Percentiles rank a stretch among this genome's conserved stretches.
These are phyloP conservation scores for Nasalis larvatus DNA, from an alignment of 2,113 vertebrate species.

Conservation along the genomic window DNA sequence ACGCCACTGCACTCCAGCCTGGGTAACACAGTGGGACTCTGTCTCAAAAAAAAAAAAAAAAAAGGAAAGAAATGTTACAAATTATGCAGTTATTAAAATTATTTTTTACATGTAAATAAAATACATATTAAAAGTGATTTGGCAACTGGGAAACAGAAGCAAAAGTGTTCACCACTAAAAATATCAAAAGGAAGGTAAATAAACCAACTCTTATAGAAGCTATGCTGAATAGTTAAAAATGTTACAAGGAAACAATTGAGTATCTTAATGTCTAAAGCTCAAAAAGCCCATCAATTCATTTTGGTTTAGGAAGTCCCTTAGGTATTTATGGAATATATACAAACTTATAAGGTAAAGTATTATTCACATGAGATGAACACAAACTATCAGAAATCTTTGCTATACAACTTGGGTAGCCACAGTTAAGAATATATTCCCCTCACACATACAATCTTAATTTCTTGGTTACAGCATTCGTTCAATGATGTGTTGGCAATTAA, in stretches of 20 bases:
- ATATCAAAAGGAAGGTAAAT: not conserved
- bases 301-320: not conserved
- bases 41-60: not conserved
- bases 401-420: not conserved
- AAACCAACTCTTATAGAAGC: not conserved
- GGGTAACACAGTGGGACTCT: no score
- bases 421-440: not conserved
- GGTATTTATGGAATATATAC: not conserved
- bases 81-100: not conserved
- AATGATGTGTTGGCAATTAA: not conserved
- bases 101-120: not conserved
- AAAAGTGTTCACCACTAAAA: not conserved
- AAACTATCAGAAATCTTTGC: not conserved
- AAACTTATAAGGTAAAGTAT: slow-evolving; percentile 19
- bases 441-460: not conserved
- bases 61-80: not conserved
- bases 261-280: not conserved
- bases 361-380: slow-evolving; percentile 37
- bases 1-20: no score
- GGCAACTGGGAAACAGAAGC: not conserved
- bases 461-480: slow-evolving; percentile 23
- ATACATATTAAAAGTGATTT: not conserved
- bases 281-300: not conserved
- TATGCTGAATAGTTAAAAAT: not conserved
- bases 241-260: not conserved